Conservation (phyloP, 2,113 vertebrate species). For the Vulpes vulpes region DNA sequence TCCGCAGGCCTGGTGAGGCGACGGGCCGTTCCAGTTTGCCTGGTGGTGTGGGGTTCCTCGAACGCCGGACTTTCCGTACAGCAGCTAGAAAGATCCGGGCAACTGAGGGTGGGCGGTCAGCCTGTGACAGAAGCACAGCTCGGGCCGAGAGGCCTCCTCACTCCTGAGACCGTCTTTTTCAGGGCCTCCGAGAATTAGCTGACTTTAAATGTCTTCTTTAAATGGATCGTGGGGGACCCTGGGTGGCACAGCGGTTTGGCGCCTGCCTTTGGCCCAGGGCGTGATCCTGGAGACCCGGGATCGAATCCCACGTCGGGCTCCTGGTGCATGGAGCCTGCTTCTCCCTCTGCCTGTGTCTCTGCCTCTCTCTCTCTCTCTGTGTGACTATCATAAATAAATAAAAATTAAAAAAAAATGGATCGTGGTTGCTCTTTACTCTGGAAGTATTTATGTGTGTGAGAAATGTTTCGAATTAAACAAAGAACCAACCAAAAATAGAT, state of each 20-base stretch:
- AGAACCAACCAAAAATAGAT: neutral
- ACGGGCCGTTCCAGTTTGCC: neutral
- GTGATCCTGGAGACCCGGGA: too few species aligned
- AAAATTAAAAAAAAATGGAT: neutral
- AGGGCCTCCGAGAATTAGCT: neutral
- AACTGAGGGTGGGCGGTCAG: neutral
- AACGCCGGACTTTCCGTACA: fast-evolving
- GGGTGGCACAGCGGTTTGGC: too few species aligned
- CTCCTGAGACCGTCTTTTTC: neutral
- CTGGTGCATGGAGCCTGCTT: too few species aligned
- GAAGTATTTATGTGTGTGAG: neutral
- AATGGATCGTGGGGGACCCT: neutral
- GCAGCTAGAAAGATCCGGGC: neutral
- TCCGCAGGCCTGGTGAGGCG: too few species aligned
- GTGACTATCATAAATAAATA: too few species aligned
- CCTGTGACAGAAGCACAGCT: neutral
- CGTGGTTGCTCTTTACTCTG: neutral
- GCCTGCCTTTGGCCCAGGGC: too few species aligned
- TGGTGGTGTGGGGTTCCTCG: too few species aligned
- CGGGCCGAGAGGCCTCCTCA: too few species aligned
- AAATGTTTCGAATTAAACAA: neutral
- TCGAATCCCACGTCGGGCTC: too few species aligned
- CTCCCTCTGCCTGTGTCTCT: too few species aligned
- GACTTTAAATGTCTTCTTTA: neutral
- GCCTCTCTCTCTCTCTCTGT: too few species aligned